These are phyloP conservation scores for rabbit (Oryctolagus cuniculus) DNA, from an alignment of 2,113 vertebrate genomes.

Conservation along the genomic window mOryCun1.1 NC_091441.1:85183501-85184000, in stretches of 20 bases:
- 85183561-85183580: fast-evolving
- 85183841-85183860: conserved; percentile 72
- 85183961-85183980: background rate
- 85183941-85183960: background rate
- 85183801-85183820: conserved; percentile 43
- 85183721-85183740: too few species aligned
- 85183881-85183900: conserved; percentile 18
- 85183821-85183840: conserved; percentile 67
- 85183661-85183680: too few species aligned
- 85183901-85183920: background rate
- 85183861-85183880: conserved; percentile 60
- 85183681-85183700: background rate
- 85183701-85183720: background rate
- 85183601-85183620: background rate
- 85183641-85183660: background rate
- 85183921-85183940: background rate
- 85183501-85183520: background rate
- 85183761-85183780: background rate
- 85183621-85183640: background rate
- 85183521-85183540: background rate
- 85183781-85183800: conserved; percentile 49
- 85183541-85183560: background rate
- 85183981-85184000: too few species aligned
- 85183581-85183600: background rate
- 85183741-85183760: background rate